These are phyloP conservation scores for Synergus laeviventris DNA, from an alignment of 2,888 invertebrate genomes.

Conservation along the genomic window DNA sequence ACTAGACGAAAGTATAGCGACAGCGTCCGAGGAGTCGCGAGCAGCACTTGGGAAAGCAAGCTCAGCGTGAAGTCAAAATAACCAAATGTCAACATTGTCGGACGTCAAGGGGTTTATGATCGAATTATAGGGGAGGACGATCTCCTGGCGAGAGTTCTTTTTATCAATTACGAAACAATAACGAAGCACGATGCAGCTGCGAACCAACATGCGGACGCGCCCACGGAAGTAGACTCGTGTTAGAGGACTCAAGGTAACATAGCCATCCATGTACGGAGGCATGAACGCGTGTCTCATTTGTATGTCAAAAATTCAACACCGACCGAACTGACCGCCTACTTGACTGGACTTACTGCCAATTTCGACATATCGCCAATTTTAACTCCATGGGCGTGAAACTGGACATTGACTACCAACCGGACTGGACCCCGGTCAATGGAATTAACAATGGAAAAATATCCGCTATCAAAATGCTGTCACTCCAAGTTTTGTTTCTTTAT, in stretches of 20 bases:
- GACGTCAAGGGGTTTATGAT: constrained; percentile 74
- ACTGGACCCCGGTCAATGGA: constrained; percentile 42
- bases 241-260: constrained; percentile 23
- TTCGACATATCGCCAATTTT: constrained; percentile 48
- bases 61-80: constrained; percentile 75
- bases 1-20: constrained; percentile 26
- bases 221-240: constrained; percentile 42
- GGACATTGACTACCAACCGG: constrained; percentile 4
- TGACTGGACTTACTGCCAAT: constrained; percentile 51
- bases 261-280: constrained; percentile 1
- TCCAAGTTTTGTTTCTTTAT: constrained; percentile 3
- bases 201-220: constrained; percentile 44
- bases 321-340: constrained; percentile 46
- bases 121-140: constrained; percentile 71
- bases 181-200: constrained; percentile 66
- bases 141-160: constrained; percentile 67
- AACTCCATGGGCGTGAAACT: constrained; percentile 46
- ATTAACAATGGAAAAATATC: background rate
- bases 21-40: constrained; percentile 39
- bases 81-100: constrained; percentile 75
- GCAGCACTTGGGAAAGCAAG: constrained; percentile 47
- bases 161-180: constrained; percentile 71
- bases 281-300: constrained; percentile 16
- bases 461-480: background rate
- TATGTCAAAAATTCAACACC: constrained; percentile 25